phyloP scores from a whole-genome alignment of 1,140 invertebrate species.

The Antheraea mylitta region DNA sequence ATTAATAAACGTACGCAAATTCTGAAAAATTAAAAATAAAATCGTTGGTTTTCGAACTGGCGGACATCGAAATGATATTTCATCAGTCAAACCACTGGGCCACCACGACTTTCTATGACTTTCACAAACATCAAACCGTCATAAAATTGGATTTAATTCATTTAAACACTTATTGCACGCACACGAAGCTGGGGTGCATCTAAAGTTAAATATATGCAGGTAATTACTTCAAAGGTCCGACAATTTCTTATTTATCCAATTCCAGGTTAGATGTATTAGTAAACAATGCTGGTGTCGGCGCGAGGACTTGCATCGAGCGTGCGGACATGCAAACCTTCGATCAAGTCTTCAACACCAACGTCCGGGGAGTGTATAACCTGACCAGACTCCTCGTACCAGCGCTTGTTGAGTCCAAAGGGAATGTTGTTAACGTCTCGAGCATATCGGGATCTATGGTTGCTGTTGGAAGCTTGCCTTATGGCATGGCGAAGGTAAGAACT shows the following conservation, averaged over 20 bases:
- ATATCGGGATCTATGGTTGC: constrained; percentile 83
- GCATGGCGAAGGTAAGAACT: constrained; percentile 82
- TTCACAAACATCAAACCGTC: too few species aligned
- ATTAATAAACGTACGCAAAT: too few species aligned
- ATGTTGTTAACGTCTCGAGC: constrained; percentile 89
- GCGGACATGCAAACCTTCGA: constrained; percentile 89
- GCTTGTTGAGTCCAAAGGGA: constrained; percentile 83
- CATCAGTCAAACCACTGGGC: too few species aligned
- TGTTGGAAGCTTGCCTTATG: constrained; percentile 82
- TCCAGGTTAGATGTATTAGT: constrained; percentile 81
- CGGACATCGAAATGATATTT: too few species aligned
- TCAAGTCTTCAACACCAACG: constrained; percentile 84
- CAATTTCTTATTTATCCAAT: not conserved
- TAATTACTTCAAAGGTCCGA: not conserved
- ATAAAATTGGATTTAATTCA: too few species aligned
- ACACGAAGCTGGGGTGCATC: too few species aligned
- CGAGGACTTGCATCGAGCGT: constrained; percentile 86
- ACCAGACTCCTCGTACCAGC: constrained; percentile 86
- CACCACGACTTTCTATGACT: too few species aligned
- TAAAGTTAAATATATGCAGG: too few species aligned
- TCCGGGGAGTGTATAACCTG: constrained; percentile 85
- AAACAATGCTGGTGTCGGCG: constrained; percentile 86
- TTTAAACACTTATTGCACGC: too few species aligned
- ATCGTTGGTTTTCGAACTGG: too few species aligned
- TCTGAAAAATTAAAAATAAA: too few species aligned